Evolutionary conservation across 92 coral and sea anemone genomes (phyloP), one percentile per base, ranked within the genome.

Genomic region (Porites evermanni): DNA sequence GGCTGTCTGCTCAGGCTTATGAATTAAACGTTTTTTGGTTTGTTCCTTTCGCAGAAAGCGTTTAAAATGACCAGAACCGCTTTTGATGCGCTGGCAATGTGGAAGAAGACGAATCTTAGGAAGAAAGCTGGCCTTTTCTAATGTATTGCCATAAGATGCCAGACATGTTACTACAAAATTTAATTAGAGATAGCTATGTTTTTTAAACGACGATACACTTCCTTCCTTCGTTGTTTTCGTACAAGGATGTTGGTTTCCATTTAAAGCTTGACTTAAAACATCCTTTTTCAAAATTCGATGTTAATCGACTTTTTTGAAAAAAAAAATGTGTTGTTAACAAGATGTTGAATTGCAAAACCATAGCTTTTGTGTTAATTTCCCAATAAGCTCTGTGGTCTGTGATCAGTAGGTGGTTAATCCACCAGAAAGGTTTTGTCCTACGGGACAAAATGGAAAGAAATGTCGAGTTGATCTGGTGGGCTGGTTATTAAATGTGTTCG

Each of bases 121-220:
- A 97, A 97, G 68, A 86, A 91, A 80, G 98, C 95, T 60, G 94
- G 94, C 60, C 97, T 97, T 82, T 97, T 94, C 90, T 97, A 89
- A 89, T 67, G 32, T 75, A 68, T 58, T 52, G 21, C 24, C 75
- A 64, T 75, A 53, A 84, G 65, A 66, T 52, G 29, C 32, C 67
- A 67, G 64, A 83, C 74, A 83, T 83, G 72, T 83, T 73, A 83
- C 64, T 81, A 32, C 38, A 32, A 29, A 69, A 70, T 69, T 70
- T 81, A 18, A 81, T 81, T 54, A 81, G 67, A 38, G n/a, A 63
- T n/a, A 32, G n/a, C 12, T 52, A 23, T 17, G 19, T 69, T 81
- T 29, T 58, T 56, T 11, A 11, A 8, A 81, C 56, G n/a, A 58
- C 58, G 38, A 19, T 38, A 29, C 20, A 18, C 38, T 38, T 56